Percentiles rank a stretch among this genome's conserved stretches.
These are phyloP conservation scores for Circaetus cinerascens DNA, from an alignment of 2,113 vertebrate species.

Conservation along the genomic window DNA sequence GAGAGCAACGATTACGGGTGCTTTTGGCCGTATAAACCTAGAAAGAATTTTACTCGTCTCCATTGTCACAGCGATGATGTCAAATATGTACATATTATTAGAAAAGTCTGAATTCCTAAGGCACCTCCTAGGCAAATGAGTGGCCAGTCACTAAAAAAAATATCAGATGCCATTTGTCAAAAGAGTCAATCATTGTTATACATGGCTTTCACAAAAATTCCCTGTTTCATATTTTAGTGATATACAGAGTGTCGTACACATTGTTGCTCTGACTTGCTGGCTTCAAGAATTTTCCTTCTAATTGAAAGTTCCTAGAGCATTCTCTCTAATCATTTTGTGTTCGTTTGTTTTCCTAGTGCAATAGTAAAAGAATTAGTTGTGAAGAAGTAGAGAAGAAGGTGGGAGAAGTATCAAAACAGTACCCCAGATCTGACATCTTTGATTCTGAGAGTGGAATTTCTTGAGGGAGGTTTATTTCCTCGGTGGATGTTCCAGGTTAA, in stretches of 20 bases:
- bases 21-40: neutral
- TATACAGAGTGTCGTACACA: neutral
- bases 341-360: neutral
- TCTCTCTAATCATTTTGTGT: neutral
- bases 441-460: neutral
- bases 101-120: neutral
- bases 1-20: neutral
- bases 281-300: neutral
- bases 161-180: neutral
- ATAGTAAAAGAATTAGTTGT: neutral
- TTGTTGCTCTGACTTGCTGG: neutral
- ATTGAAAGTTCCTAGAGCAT: neutral
- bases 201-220: neutral
- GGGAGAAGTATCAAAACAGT: neutral
- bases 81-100: neutral
- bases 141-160: neutral
- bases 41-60: neutral
- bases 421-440: neutral
- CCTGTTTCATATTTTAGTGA: neutral
- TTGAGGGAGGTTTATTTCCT: neutral
- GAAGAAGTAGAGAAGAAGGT: neutral
- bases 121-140: neutral
- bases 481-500: neutral
- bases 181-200: neutral
- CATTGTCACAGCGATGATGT: neutral